These are phyloP conservation scores for Ostrea edulis DNA, from an alignment of 1,140 invertebrate genomes.

Conservation along the genomic window DNA sequence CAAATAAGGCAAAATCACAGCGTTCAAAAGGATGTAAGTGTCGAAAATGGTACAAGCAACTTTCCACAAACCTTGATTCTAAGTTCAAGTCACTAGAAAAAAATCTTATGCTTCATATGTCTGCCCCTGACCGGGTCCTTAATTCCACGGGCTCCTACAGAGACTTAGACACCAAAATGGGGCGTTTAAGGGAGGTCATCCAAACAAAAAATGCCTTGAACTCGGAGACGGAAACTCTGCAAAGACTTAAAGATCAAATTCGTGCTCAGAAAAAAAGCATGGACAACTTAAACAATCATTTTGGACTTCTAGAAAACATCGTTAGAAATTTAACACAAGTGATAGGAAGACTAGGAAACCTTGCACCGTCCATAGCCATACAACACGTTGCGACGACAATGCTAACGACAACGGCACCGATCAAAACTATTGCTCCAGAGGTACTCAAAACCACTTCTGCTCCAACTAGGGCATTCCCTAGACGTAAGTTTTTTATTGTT, in stretches of 20 bases:
- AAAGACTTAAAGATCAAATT: slow-evolving; percentile 43
- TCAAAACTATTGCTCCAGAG: not conserved
- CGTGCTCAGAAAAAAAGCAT: slow-evolving; percentile 42
- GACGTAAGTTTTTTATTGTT: slow-evolving; percentile 27
- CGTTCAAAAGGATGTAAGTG: slow-evolving; percentile 41
- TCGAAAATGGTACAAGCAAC: slow-evolving; percentile 49
- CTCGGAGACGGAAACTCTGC: slow-evolving; percentile 43
- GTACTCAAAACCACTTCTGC: not conserved
- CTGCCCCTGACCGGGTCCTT: not conserved
- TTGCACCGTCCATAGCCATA: not conserved
- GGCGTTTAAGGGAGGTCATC: slow-evolving; percentile 43
- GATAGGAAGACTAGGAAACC: slow-evolving; percentile 45
- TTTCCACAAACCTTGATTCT: slow-evolving; percentile 34
- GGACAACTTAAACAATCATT: slow-evolving; percentile 44
- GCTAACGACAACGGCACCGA: not conserved
- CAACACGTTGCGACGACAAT: not conserved
- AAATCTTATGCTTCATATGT: slow-evolving; percentile 36
- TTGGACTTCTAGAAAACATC: slow-evolving; percentile 46
- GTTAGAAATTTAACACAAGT: slow-evolving; percentile 52
- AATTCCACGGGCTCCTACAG: slow-evolving; percentile 41
- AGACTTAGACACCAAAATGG: slow-evolving; percentile 44
- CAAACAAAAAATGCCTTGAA: slow-evolving; percentile 42
- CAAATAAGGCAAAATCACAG: not conserved
- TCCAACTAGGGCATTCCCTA: slow-evolving; percentile 2
- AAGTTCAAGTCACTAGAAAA: slow-evolving; percentile 49